Evolutionary conservation across 2,113 vertebrate species (phyloP).

Genomic region (Australoheros scitulus): DNA sequence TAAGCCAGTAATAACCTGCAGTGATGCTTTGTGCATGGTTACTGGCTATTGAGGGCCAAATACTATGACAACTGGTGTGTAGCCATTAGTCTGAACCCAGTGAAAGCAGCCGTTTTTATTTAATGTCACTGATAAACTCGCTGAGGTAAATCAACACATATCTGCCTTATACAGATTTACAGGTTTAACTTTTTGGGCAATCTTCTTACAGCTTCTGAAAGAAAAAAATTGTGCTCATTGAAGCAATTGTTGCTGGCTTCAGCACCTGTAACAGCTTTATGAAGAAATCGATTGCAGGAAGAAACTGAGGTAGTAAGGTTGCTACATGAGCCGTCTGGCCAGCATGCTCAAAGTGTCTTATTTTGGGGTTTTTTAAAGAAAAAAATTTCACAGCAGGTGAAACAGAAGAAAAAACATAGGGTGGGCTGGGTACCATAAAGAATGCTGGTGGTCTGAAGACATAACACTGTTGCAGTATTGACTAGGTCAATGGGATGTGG

Average conservation of each 20-base stretch:
- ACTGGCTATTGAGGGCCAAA: too few relatives aligned
- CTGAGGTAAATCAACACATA: too few relatives aligned
- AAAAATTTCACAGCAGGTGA: not conserved
- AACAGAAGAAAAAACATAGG: not conserved
- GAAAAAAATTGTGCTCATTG: not conserved
- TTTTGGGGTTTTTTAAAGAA: too few relatives aligned
- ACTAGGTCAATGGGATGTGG: not conserved
- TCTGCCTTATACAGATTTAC: too few relatives aligned
- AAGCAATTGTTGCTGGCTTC: not conserved
- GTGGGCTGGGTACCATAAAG: not conserved
- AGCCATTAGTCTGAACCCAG: not conserved
- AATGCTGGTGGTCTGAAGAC: conserved; percentile 14
- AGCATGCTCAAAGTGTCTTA: too few relatives aligned
- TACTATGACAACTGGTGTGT: too few relatives aligned
- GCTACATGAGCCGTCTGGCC: not conserved
- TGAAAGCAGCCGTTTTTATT: not conserved
- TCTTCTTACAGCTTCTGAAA: not conserved
- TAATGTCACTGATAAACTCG: not conserved
- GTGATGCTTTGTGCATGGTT: too few relatives aligned
- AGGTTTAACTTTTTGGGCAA: too few relatives aligned
- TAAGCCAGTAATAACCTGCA: too few relatives aligned
- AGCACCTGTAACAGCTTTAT: not conserved
- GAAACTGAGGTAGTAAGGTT: conserved; percentile 46
- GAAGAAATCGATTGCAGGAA: not conserved
- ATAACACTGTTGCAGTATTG: not conserved